These are phyloP conservation scores for Chymomyza procnemis DNA, from an alignment of 2,888 invertebrate genomes.

Conservation along the genomic window DNA sequence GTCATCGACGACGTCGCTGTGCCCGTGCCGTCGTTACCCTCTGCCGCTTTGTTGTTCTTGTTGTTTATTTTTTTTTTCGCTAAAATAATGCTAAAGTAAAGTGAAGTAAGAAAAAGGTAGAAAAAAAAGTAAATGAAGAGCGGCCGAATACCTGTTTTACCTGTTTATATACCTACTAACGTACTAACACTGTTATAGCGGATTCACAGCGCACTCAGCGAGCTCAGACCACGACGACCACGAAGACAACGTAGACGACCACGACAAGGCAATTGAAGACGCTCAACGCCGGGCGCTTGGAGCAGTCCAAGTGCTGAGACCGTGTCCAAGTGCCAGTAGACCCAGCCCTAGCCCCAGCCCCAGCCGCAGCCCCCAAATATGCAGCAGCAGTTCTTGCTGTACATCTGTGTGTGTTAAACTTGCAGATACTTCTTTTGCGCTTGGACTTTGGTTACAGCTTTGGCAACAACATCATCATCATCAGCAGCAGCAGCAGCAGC, in stretches of 20 bases:
- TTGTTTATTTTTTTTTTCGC: conserved; percentile 47
- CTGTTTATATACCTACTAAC: conserved; percentile 78
- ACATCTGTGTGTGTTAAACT: conserved; percentile 9
- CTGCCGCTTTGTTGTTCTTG: conserved; percentile 9
- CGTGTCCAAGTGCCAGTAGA: neutral
- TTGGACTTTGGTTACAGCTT: conserved; percentile 38
- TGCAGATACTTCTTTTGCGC: conserved; percentile 25
- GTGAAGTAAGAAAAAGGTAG: conserved; percentile 53
- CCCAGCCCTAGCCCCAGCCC: neutral
- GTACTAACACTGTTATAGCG: conserved; percentile 79
- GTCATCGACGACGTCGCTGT: conserved; percentile 47
- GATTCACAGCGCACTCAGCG: conserved; percentile 59
- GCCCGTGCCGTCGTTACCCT: neutral
- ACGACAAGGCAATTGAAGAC: conserved; percentile 33
- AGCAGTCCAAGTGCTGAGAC: conserved; percentile 2
- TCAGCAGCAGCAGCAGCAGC: neutral
- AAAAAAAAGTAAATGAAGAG: conserved; percentile 57
- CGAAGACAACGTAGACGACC: conserved; percentile 13
- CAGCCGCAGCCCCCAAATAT: conserved; percentile 4
- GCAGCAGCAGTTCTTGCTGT: conserved; percentile 14
- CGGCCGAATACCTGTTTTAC: conserved; percentile 77
- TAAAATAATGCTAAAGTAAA: conserved; percentile 71
- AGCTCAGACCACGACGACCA: conserved; percentile 41
- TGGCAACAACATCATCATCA: conserved; percentile 24
- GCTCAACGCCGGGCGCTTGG: conserved; percentile 22